Percentiles rank a stretch among this genome's conserved stretches.
Evolutionary conservation across 2,113 vertebrate genomes (phyloP).

Genomic region (Microcebus murinus): DNA sequence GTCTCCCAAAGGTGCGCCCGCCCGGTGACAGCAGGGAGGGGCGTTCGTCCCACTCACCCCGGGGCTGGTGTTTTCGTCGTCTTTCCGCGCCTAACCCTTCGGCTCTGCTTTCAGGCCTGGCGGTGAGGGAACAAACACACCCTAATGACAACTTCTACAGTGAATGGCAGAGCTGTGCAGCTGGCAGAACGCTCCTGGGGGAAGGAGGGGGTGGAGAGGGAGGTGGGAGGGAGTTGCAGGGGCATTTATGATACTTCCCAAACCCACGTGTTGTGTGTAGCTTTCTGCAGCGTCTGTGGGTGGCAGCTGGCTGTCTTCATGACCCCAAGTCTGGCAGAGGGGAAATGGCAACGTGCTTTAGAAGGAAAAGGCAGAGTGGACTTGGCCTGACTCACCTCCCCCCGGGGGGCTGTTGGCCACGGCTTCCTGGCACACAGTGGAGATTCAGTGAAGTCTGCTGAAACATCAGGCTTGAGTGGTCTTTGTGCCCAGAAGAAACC

Average conservation of each 20-base stretch:
- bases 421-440: not conserved
- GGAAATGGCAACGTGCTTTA: fast-evolving
- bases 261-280: not conserved
- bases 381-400: not conserved
- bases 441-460: not conserved
- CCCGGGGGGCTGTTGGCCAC: not conserved
- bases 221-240: not conserved
- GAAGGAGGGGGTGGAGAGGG: not conserved
- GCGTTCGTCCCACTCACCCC: not conserved
- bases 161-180: not conserved
- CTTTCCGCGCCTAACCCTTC: not conserved
- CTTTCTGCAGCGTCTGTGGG: conserved; percentile 21
- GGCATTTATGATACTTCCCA: not conserved
- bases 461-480: not conserved
- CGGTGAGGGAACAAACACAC: conserved; percentile 53
- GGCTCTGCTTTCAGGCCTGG: conserved; percentile 51
- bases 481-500: not conserved
- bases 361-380: not conserved
- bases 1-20: not conserved
- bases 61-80: not conserved
- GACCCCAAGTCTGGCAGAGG: not conserved
- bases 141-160: conserved; percentile 36
- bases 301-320: not conserved
- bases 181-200: conserved; percentile 17
- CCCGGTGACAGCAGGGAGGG: not conserved